Percentiles rank a stretch among this genome's conserved stretches.
Evolutionary conservation across 1,140 invertebrate genomes (phyloP).

Genomic region (Antheraea mylitta): DNA sequence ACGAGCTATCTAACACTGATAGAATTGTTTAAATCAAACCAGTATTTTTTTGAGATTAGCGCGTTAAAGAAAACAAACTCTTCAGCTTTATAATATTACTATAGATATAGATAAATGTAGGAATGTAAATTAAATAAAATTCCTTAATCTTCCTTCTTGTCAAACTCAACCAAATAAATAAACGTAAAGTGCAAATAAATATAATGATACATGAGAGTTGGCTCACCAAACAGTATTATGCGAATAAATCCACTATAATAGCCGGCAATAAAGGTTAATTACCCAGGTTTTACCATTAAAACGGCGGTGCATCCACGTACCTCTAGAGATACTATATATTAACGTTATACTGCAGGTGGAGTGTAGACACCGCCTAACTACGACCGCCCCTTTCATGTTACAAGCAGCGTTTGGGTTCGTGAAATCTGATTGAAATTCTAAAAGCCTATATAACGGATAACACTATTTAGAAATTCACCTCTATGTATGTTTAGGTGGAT

Average conservation of each 20-base stretch:
- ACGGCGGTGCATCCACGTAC: slow-evolving; percentile 14
- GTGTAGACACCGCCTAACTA: slow-evolving; percentile 25
- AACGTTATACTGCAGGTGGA: slow-evolving; percentile 18
- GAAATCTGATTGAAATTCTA: slow-evolving; percentile 10
- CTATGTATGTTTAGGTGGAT: not conserved
- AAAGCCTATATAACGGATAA: slow-evolving; percentile 2
- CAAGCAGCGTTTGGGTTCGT: slow-evolving; percentile 8
- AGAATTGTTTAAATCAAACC: no score
- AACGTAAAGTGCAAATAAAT: not conserved
- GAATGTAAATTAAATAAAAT: no score
- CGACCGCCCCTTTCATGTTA: slow-evolving; percentile 31
- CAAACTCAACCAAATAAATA: not conserved
- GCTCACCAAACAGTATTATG: slow-evolving; percentile 5
- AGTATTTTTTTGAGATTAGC: no score
- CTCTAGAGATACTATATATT: slow-evolving; percentile 16
- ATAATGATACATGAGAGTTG: not conserved
- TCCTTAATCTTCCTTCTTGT: not conserved
- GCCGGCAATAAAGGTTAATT: slow-evolving; percentile 13
- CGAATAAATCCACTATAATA: slow-evolving; percentile 11
- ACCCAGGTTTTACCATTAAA: slow-evolving; percentile 14
- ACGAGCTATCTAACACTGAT: no score
- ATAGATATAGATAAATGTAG: no score
- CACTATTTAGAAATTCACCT: not conserved
- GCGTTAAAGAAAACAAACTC: no score
- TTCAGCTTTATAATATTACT: no score